These are phyloP conservation scores for Lophura nycthemera DNA, from an alignment of 2,113 vertebrate species.

Conservation along the genomic window DNA sequence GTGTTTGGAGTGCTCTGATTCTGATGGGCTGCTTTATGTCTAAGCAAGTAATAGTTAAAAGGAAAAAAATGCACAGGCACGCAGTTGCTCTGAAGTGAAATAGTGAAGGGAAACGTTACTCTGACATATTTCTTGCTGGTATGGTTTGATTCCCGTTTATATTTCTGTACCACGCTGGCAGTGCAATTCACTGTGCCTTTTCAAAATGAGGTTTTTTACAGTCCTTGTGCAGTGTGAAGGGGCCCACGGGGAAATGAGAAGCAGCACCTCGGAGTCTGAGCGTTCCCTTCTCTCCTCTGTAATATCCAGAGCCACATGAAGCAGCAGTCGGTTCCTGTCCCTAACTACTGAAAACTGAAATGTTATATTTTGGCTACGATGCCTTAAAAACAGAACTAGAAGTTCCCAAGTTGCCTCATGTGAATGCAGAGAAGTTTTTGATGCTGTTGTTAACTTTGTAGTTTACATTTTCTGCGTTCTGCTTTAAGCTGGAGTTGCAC, in stretches of 20 bases:
- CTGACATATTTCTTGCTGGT: background rate
- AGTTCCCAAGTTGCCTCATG: background rate
- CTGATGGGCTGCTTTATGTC: background rate
- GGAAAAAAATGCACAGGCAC: background rate
- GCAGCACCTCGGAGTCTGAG: background rate
- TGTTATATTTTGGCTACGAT: fast-evolving
- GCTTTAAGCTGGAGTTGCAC: slow-evolving; percentile 3
- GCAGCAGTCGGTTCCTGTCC: background rate
- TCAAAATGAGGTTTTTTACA: background rate
- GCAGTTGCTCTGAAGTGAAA: background rate
- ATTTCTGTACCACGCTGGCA: background rate
- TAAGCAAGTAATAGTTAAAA: background rate
- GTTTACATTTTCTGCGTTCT: background rate
- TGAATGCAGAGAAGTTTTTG: background rate
- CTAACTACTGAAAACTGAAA: background rate
- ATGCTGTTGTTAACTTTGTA: background rate
- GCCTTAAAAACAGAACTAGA: background rate
- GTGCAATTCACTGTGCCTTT: background rate
- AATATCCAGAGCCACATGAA: background rate
- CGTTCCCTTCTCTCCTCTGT: background rate
- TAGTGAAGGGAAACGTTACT: background rate
- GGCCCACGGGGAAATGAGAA: background rate
- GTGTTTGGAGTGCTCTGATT: background rate
- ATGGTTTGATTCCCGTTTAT: background rate
- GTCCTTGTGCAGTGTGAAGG: background rate